Evolutionary conservation across 2,113 vertebrate species (phyloP).

Genomic region (Hydrolagus affinis): DNA sequence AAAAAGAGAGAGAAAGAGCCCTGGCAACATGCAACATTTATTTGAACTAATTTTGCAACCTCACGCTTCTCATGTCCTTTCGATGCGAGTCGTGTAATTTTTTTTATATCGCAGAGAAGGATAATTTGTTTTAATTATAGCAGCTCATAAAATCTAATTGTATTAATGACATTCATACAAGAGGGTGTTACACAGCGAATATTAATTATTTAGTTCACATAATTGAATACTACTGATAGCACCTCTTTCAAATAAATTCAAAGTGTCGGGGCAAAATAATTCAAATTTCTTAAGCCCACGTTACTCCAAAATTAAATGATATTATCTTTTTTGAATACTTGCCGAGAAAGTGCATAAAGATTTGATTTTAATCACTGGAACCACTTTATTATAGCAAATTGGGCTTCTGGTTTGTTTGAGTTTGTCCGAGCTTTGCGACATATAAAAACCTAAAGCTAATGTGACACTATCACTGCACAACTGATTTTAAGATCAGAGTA

Average conservation of each 20-base stretch:
- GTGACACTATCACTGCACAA: neutral
- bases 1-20: neutral
- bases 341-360: neutral
- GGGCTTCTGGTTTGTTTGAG: neutral
- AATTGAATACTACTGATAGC: neutral
- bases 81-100: neutral
- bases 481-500: neutral
- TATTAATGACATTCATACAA: slow-evolving; percentile 16
- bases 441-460: neutral
- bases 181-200: neutral
- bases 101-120: slow-evolving; percentile 8
- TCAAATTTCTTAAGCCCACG: neutral
- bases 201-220: slow-evolving; percentile 28
- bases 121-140: slow-evolving; percentile 29
- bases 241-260: slow-evolving; percentile 6
- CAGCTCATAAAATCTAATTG: slow-evolving; percentile 18
- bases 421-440: too few relatives aligned
- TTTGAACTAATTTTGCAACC: slow-evolving; percentile 17
- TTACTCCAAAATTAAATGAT: neutral
- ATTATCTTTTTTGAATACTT: neutral
- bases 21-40: neutral
- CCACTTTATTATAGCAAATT: slow-evolving; percentile 1
- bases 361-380: neutral
- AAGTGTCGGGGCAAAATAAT: slow-evolving; percentile 1
- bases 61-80: slow-evolving; percentile 1